Conservation (phyloP, 2,888 invertebrate genomes). For the Spodoptera picta region DNA sequence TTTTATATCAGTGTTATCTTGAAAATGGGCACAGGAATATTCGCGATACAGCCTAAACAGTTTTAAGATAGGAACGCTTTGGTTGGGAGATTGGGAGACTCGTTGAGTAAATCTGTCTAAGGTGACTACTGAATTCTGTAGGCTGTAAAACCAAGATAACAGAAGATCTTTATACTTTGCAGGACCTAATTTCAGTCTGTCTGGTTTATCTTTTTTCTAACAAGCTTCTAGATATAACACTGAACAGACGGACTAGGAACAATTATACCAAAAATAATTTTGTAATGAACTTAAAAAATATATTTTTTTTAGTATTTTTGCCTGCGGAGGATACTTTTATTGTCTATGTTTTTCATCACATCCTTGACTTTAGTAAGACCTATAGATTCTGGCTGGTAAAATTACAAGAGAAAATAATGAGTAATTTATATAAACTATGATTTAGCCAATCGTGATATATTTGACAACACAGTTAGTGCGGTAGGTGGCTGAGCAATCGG, state of each 20-base stretch:
- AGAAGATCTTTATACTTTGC: conserved; percentile 23
- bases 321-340: no score
- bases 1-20: conserved; percentile 37
- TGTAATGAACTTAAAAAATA: no score
- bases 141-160: conserved; percentile 26
- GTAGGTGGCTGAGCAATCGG: no score
- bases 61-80: conserved; percentile 30
- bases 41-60: conserved; percentile 38
- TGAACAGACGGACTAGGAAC: background rate
- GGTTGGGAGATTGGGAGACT: conserved; percentile 15
- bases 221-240: conserved; percentile 1
- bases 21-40: conserved; percentile 22
- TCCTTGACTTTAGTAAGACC: no score
- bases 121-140: conserved; percentile 15
- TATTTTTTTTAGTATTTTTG: no score
- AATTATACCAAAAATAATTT: no score
- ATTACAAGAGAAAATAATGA: no score
- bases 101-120: conserved; percentile 30
- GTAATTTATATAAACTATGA: no score
- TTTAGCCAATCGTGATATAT: no score
- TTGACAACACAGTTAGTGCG: no score
- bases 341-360: no score
- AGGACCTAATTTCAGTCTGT: conserved; percentile 10
- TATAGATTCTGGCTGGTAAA: no score
- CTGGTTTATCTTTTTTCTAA: background rate